Base-by-base conservation (phyloP, 2,113 vertebrate genomes). In the Solenodon paradoxus region DNA sequence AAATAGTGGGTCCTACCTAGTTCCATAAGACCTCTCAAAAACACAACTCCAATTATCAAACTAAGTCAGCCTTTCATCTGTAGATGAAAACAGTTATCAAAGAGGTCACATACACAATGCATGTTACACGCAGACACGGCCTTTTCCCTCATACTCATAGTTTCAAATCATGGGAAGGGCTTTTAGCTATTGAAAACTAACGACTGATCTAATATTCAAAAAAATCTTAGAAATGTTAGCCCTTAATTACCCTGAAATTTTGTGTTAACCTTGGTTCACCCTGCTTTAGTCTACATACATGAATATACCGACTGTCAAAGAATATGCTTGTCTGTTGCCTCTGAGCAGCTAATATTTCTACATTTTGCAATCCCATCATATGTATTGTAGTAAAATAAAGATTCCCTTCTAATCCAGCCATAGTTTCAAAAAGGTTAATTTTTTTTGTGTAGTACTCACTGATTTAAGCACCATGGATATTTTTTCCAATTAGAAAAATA, bases 401-500 rank as follows among this genome's bases (percentile, higher is more conserved):
- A 77, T 66, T 79, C 49, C 78, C 85, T 85, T 88, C 81, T 90
- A 81, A 88, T 88, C 90, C 15, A 93, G 77, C 78, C 55, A 59
- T 88, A 28, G 74, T 96, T 96, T 91, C 82, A 95, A 95, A 80
- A 86, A 95, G 49, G 63, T 83, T 92, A 57, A 42, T 89, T 95
- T 94, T n/a, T 42, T 61, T 96, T 88, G 92, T 92, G 96, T 94
- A 96, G 45, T 84, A 88, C 84, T 92, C 93, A 92, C 91, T 94
- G 64, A 88, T 95, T 89, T 92, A 95, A 91, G 79, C 40, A 95
- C 96, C 51, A 92, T 74, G 71, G 69, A 77, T 74, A 84, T 51
- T 45, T 74, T 85, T 93, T 94, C 90, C 89, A 97, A 97, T 96
- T 97, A 95, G 96, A 90, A 93, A 96, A 84, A 93, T 82, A 83